Evolutionary conservation across 2,797 vertebrate genomes (phyloP), one percentile per base, ranked within the genome.

Genomic region (Microchirus variegatus): DNA sequence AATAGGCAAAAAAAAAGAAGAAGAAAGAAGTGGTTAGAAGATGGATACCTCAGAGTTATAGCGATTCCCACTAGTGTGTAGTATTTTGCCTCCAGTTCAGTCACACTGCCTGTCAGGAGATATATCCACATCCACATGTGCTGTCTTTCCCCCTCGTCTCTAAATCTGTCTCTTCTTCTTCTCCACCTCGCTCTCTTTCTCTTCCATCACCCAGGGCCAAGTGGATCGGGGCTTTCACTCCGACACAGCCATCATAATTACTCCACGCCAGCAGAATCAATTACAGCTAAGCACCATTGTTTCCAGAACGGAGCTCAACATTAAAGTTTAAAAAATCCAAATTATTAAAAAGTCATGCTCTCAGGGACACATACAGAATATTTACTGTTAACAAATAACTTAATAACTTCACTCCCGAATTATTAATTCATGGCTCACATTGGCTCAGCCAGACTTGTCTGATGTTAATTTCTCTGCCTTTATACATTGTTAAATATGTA

Each of bases 321-420:
- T 92, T 90, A 90, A 92, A 90, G 63, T 90, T 92, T 90, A 90
- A 92, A 91, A 87, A 85, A 70, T 75, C 70, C 12, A 73, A 89
- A 92, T 88, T 87, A 90, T 90, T 89, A 87, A 91, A 91, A 91
- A 90, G 81, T 77, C 82, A 75, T 79, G 87, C 87, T 91, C 89
- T 81, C 81, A 82, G 87, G 85, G 90, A 91, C 87, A 86, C 80
- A 79, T 86, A 76, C 85, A 71, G 90, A 91, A 91, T 92, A 93
- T 93, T 92, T 91, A 89, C 87, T 92, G 91, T 91, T 91, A 92
- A 92, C 91, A 93, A 92, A 92, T 93, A 91, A 90, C 87, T 91
- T 91, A 89, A 92, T 92, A 92, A 91, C 85, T 90, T 83, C 12
- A 63, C 70, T 80, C 67, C 53, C 8, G n/a, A 84, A 91, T 92